Evolutionary conservation across 2,113 vertebrate species (phyloP).

Genomic region (Laterallus jamaicensis): DNA sequence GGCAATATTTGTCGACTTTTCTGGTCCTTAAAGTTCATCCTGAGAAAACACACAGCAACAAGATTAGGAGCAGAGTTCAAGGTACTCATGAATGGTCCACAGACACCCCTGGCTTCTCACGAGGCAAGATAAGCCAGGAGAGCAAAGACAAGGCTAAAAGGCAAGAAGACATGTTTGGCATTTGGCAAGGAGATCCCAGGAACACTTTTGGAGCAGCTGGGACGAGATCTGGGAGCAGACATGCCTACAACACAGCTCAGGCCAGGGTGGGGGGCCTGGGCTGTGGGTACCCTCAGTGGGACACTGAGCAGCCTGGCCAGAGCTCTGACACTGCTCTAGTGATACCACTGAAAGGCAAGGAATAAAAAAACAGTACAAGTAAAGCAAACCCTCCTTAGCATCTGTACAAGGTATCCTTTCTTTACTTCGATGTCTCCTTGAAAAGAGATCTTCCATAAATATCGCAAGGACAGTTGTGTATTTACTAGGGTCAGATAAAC

Average conservation of each 20-base stretch:
- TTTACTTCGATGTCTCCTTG: background rate
- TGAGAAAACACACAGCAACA: background rate
- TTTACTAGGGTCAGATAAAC: background rate
- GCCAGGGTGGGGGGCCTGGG: background rate
- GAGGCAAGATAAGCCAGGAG: fast-evolving
- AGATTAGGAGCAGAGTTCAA: background rate
- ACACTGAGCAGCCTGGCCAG: background rate
- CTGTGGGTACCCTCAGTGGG: background rate
- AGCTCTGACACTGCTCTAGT: background rate
- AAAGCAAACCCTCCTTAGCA: background rate
- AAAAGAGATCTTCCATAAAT: background rate
- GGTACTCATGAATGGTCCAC: too few relatives aligned
- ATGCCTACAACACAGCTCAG: background rate
- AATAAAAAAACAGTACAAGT: background rate
- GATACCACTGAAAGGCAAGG: background rate
- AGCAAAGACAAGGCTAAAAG: background rate
- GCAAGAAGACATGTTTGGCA: background rate
- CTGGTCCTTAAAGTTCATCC: background rate
- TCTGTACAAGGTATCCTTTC: background rate
- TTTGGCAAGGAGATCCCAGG: background rate
- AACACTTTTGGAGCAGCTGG: background rate
- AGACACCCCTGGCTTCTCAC: background rate
- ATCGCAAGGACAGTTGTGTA: background rate
- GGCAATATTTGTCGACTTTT: background rate
- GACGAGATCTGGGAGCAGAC: background rate